These are phyloP conservation scores for Ginglymostoma cirratum DNA, from an alignment of 2,113 vertebrate species.

Conservation along the genomic window DNA sequence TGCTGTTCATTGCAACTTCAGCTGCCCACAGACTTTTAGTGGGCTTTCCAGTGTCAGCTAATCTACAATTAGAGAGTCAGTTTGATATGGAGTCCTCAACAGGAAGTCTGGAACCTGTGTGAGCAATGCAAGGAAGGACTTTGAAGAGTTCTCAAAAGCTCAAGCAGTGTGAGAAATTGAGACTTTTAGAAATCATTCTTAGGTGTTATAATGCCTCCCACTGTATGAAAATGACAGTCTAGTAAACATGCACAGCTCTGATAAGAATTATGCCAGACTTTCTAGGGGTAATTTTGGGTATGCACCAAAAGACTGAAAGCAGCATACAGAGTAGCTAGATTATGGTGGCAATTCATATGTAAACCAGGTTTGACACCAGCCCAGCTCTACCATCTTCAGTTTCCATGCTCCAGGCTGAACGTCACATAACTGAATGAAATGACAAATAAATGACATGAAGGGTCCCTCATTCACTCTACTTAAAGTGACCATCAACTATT, in stretches of 20 bases:
- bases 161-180: not conserved
- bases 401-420: not conserved
- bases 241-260: not conserved
- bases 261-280: not conserved
- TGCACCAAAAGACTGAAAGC: not conserved
- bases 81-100: not conserved
- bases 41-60: not conserved
- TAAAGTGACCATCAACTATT: not conserved
- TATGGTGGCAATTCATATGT: too few relatives aligned
- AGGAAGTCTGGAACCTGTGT: not conserved
- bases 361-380: not conserved
- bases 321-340: not conserved
- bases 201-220: not conserved
- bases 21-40: not conserved
- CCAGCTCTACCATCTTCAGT: not conserved
- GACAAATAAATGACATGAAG: not conserved
- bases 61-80: not conserved
- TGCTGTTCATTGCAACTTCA: not conserved
- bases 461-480: not conserved
- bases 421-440: not conserved
- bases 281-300: not conserved
- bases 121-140: not conserved
- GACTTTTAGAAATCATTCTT: not conserved
- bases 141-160: not conserved
- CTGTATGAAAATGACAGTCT: not conserved